Conservation (phyloP, 2,113 vertebrate genomes). For the Cyphomyrus discorhynchus region DNA sequence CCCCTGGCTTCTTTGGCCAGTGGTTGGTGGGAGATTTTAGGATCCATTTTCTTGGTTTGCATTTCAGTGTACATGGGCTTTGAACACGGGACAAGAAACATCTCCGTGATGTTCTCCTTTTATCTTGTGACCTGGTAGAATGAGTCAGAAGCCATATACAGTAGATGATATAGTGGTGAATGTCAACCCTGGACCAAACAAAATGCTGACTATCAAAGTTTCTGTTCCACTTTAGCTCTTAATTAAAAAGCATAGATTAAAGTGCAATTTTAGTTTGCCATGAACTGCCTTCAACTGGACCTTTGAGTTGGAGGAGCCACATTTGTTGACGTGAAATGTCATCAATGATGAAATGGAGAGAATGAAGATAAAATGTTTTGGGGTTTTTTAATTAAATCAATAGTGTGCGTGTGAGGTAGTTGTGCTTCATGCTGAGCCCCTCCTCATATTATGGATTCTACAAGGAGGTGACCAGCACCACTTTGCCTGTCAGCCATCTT, state of each 20-base stretch:
- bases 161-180: neutral
- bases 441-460: neutral
- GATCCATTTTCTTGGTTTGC: neutral
- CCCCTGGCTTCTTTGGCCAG: neutral
- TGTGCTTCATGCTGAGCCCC: neutral
- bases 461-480: neutral
- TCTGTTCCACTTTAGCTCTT: neutral
- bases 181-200: neutral
- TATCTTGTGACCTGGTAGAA: neutral
- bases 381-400: neutral
- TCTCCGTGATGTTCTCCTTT: neutral
- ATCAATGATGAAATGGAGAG: neutral
- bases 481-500: neutral
- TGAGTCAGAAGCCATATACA: constrained; percentile 1
- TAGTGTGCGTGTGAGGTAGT: neutral
- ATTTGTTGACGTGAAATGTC: neutral
- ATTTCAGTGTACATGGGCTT: neutral
- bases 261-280: neutral
- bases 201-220: neutral
- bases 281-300: neutral
- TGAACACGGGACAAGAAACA: neutral
- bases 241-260: neutral
- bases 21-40: neutral
- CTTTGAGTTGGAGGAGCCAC: neutral
- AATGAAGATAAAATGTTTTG: neutral